Conservation (phyloP, 2,888 invertebrate genomes). For the Ischnura elegans region DNA sequence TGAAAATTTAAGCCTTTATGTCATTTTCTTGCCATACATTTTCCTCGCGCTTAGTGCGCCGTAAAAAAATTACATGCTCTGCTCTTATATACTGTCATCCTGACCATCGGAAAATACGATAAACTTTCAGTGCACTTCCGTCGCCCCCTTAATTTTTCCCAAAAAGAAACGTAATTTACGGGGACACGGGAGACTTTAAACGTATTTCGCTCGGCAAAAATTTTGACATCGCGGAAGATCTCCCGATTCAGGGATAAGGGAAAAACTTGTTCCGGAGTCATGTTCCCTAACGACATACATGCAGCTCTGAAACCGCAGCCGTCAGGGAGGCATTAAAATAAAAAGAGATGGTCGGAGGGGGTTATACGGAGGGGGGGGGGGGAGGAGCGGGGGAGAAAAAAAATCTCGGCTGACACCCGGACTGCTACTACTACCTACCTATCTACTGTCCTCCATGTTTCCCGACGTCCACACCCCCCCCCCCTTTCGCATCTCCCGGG, state of each 20-base stretch:
- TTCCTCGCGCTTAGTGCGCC: not conserved
- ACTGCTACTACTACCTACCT: slow-evolving; percentile 32
- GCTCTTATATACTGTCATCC: not conserved
- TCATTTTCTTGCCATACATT: not conserved
- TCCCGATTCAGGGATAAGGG: slow-evolving; percentile 26
- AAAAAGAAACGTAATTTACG: not conserved
- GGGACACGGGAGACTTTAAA: slow-evolving; percentile 14
- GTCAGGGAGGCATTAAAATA: slow-evolving; percentile 35
- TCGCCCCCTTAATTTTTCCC: not conserved
- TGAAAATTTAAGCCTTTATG: not conserved
- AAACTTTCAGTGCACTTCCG: not conserved
- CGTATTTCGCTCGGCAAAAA: not conserved
- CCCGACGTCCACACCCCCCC: not conserved
- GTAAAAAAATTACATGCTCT: not conserved
- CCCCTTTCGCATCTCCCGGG: slow-evolving; percentile 18
- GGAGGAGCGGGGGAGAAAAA: no score
- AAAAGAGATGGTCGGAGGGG: not conserved
- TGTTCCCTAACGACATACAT: slow-evolving; percentile 38
- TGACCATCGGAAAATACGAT: not conserved
- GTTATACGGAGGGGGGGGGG: no score
- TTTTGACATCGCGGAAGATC: slow-evolving; percentile 27
- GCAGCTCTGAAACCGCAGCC: slow-evolving; percentile 4
- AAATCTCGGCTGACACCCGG: slow-evolving; percentile 15
- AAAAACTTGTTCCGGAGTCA: slow-evolving; percentile 35
- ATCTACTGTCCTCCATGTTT: not conserved